Evolutionary conservation across 2,797 vertebrate genomes (phyloP), one percentile per base, ranked within the genome.

Genomic region (Micromesistius poutassou): DNA sequence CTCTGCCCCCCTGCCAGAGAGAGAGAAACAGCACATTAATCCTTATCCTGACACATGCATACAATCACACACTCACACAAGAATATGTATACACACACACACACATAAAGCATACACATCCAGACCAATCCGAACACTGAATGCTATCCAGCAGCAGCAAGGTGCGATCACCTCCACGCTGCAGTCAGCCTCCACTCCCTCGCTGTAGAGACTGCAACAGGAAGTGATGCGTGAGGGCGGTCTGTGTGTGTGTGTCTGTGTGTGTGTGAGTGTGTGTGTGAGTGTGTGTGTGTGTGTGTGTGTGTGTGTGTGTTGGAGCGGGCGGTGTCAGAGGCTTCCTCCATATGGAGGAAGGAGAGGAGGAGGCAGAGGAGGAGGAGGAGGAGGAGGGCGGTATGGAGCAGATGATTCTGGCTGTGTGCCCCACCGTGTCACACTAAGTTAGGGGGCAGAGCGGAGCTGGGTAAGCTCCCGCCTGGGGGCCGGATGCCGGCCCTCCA

Each of bases 11-110:
- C 91, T 93, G 91, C 90, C 87, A 90, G 82, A 78, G 80, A 88
- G 83, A 87, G 83, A 83, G 87, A 86, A 88, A 87, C 83, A 91
- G 87, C 86, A 88, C 91, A 93, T 94, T 92, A 82, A 92, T 94
- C 92, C 91, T 91, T 84, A 84, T 77, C 85, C 80, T 19, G 73
- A 25, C 85, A 77, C 79, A 35, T 42, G n/a, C n/a, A n/a, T n/a
- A 10, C 33, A 74, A 72, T 25, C 80, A 79, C 70, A 66, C 42
- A 71, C 55, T 66, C 75, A 36, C 31, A 35, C n/a, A n/a, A n/a
- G n/a, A 7, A 46, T 30, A 73, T 81, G 74, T 78, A 85, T 85
- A 88, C 62, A 28, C 66, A 82, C 80, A 80, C 40, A 50, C 84
- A 81, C 76, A n/a, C 83, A 66, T 66, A 66, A 5, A 9, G 62